Conservation (phyloP, 2,888 invertebrate species). For the Halictus quadricinctus region DNA sequence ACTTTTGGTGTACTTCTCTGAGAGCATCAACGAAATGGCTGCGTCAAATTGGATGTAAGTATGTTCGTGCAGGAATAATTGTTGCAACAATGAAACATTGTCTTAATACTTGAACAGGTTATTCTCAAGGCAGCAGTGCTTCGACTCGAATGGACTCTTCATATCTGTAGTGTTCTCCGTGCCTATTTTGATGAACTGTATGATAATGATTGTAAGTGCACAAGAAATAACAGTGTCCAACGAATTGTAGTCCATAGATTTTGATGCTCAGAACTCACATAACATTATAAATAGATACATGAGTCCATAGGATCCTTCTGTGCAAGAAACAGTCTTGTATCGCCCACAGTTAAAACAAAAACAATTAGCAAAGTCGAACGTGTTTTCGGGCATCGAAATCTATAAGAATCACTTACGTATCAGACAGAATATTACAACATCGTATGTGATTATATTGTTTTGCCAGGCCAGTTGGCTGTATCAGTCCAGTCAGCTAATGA, state of each 20-base stretch:
- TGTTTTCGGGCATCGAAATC: background rate
- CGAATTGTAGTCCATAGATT: background rate
- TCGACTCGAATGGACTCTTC: constrained; percentile 96
- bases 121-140: constrained; percentile 96
- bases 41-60: constrained; percentile 91
- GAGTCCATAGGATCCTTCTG: background rate
- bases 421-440: background rate
- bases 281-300: background rate
- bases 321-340: background rate
- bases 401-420: background rate
- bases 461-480: constrained; percentile 94
- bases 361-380: background rate
- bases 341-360: background rate
- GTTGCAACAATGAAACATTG: background rate
- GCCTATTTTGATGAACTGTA: constrained; percentile 95
- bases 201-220: constrained; percentile 95
- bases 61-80: background rate
- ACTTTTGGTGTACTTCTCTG: constrained; percentile 93
- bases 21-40: constrained; percentile 94
- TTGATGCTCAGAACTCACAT: background rate
- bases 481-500: constrained; percentile 94
- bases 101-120: constrained; percentile 82
- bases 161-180: constrained; percentile 97
- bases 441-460: background rate
- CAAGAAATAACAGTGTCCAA: background rate